A percentile compares a stretch with the other conserved stretches of the same genome.
These are phyloP conservation scores for Cynopterus brachyotis DNA, from an alignment of 2,113 vertebrate genomes.

Conservation along the genomic window DNA sequence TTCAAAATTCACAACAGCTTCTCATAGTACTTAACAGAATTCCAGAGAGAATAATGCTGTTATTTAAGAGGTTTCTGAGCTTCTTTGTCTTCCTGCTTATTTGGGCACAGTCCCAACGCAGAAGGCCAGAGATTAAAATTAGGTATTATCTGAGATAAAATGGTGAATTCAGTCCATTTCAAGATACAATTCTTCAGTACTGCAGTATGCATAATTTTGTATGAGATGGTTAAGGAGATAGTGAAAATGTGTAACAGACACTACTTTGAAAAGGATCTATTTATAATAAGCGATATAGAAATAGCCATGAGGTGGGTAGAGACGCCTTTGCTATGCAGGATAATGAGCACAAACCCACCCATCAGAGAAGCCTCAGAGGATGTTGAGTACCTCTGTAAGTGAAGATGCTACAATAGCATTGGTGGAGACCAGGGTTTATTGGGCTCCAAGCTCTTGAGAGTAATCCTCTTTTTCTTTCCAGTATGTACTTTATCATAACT, in stretches of 20 bases:
- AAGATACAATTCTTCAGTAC: background rate
- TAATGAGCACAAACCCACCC: background rate
- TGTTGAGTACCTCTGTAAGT: background rate
- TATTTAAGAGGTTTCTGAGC: background rate
- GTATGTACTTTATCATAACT: background rate
- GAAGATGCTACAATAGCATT: background rate
- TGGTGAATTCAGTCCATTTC: background rate
- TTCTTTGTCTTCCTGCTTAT: background rate
- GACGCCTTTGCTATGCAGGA: background rate
- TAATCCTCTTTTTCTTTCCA: background rate
- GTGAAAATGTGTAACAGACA: background rate
- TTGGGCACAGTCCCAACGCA: background rate
- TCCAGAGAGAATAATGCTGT: background rate
- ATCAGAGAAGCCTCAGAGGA: background rate
- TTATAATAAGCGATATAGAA: background rate
- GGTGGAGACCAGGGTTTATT: background rate
- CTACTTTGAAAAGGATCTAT: background rate
- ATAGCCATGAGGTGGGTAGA: background rate
- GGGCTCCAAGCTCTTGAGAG: background rate
- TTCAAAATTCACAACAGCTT: background rate
- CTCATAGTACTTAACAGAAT: background rate
- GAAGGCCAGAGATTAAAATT: background rate
- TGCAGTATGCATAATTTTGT: background rate
- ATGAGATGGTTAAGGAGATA: background rate
- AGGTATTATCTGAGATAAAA: background rate